Evolutionary conservation across 2,113 vertebrate genomes (phyloP).

Genomic region (Anhinga rufa): DNA sequence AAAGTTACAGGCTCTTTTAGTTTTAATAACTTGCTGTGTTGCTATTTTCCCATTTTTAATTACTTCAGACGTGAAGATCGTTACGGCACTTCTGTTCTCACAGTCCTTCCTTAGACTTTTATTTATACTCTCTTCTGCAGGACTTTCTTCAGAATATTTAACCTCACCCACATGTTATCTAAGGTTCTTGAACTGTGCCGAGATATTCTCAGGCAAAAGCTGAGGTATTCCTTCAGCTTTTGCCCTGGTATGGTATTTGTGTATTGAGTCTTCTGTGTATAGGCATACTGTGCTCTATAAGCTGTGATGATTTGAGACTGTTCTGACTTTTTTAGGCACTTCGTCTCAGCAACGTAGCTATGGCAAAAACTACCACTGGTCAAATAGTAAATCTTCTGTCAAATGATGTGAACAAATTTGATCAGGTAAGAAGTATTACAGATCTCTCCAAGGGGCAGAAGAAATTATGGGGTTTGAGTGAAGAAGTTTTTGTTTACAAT

Average conservation of each 20-base stretch:
- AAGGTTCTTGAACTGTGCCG: not conserved
- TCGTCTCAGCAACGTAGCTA: constrained; percentile 82
- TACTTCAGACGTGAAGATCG: not conserved
- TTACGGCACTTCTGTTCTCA: not conserved
- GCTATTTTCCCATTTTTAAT: not conserved
- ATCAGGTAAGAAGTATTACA: constrained; percentile 76
- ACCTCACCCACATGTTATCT: not conserved
- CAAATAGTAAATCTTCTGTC: constrained; percentile 97
- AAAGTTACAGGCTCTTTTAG: not conserved
- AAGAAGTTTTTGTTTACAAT: not conserved
- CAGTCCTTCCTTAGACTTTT: not conserved
- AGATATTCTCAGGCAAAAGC: not conserved
- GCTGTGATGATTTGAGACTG: not conserved
- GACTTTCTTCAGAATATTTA: not conserved
- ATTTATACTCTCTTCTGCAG: not conserved
- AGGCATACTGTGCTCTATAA: not conserved
- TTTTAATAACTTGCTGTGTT: not conserved
- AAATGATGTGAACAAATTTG: constrained; percentile 96
- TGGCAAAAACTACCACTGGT: constrained; percentile 92
- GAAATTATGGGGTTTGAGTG: not conserved
- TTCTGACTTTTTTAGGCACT: constrained; percentile 77
- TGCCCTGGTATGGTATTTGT: not conserved
- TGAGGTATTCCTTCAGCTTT: not conserved
- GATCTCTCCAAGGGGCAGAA: not conserved
- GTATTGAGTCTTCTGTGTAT: not conserved